Percentiles rank a stretch among this genome's conserved stretches.
phyloP scores from a whole-genome alignment of 1,140 invertebrate species.

The Triops cancriformis region DNA sequence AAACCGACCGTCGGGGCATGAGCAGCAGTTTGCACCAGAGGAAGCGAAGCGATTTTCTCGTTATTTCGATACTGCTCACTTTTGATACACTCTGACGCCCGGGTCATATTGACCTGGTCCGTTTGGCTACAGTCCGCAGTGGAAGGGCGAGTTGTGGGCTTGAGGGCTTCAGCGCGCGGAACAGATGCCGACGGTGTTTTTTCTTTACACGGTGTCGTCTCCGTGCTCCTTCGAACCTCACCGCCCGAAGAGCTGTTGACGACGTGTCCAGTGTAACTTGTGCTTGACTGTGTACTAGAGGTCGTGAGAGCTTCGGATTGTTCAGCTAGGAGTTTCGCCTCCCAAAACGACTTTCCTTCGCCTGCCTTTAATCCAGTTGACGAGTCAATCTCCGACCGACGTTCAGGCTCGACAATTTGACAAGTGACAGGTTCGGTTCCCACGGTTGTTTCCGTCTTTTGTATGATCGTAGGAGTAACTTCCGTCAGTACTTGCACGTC shows the following conservation, averaged over 20 bases:
- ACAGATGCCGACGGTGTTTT: background rate
- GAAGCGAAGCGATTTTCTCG: too few species aligned
- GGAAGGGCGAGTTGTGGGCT: constrained; percentile 32
- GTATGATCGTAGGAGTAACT: background rate
- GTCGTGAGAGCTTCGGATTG: background rate
- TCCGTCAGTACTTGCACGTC: background rate
- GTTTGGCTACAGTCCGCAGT: too few species aligned
- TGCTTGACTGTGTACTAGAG: background rate
- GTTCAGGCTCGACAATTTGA: background rate
- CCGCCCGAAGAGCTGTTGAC: background rate
- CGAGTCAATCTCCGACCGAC: background rate
- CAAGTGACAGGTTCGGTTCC: background rate
- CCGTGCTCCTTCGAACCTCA: background rate
- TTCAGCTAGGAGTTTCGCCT: background rate
- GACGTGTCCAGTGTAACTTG: background rate
- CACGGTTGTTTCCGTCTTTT: background rate
- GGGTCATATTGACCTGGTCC: too few species aligned
- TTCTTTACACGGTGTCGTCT: background rate
- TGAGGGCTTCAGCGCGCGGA: background rate
- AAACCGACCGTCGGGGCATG: background rate
- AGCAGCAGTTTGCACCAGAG: background rate
- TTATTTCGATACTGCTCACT: background rate
- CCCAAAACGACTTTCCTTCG: background rate
- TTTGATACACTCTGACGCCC: background rate
- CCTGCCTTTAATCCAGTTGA: background rate